Base-by-base conservation (phyloP, 2,797 vertebrate species). In the Trematomus bernacchii region DNA sequence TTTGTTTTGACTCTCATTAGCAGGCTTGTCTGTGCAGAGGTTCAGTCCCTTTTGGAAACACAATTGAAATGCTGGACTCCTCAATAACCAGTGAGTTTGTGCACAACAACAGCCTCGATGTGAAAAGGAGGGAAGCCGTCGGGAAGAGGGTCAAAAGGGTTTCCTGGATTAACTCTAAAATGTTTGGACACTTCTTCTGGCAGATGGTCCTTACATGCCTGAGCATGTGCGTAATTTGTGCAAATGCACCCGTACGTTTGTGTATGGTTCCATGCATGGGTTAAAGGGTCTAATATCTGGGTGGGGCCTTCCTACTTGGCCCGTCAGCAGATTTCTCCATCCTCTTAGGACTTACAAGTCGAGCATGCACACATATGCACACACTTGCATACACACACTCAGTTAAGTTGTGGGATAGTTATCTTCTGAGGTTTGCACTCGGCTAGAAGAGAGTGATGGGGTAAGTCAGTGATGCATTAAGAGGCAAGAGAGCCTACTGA, bases 401-500 rank as follows among this genome's bases (percentile, higher is more conserved):
- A 37, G 33, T 37, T 37, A 7, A 37, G 33, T 37, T 37, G 33
- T 37, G 33, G 6, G 51, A 73, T 80, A 85, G 87, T 70, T 85
- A 59, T 82, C 83, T 76, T 44, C 67, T 50, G 80, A 80, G 78
- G 69, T 87, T 87, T 82, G 73, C 61, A 67, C 30, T 85, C 76
- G 82, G 73, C 80, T 71, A 76, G 55, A 89, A 72, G 67, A 63
- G 71, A 63, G 62, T 81, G 74, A 89, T 83, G 73, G 75, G 67
- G 54, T 58, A 75, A 83, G 77, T 81, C 73, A 70, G 82, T 93
- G 92, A 94, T 90, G 85, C 89, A 91, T 95, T 88, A 92, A 85
- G 93, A 93, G 94, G 93, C 93, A 88, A 80, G 90, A 86, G 90
- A 94, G 92, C 88, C 75, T 79, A 82, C 77, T 72, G 78, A 85